A percentile compares a stretch with the other conserved stretches of the same genome.
Conservation (phyloP, 1,140 invertebrate genomes). For the Drosophila rufa region DNA sequence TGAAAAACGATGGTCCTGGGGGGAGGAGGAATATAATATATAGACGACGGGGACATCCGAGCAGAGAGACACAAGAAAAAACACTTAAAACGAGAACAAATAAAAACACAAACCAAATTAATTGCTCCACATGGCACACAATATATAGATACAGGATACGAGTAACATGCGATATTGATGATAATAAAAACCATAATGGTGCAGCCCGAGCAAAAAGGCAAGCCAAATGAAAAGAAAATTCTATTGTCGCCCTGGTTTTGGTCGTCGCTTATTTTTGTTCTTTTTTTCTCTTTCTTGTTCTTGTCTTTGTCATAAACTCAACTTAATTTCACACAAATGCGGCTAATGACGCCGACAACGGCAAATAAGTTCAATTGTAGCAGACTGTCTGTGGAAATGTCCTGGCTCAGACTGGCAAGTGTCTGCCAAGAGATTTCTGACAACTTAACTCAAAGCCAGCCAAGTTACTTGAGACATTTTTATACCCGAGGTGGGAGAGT, state of each 20-base stretch:
- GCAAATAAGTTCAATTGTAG: conserved; percentile 68
- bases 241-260: conserved; percentile 32
- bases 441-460: conserved; percentile 43
- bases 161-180: conserved; percentile 76
- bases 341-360: conserved; percentile 69
- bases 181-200: conserved; percentile 80
- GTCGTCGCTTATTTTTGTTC: conserved; percentile 1
- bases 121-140: conserved; percentile 70
- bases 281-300: conserved; percentile 7
- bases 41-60: conserved; percentile 5
- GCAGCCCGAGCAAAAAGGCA: conserved; percentile 24
- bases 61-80: conserved; percentile 28
- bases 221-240: conserved; percentile 39
- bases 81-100: conserved; percentile 74
- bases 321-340: conserved; percentile 78
- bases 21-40: conserved; percentile 21
- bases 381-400: conserved; percentile 20
- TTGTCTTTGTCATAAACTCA: conserved; percentile 72
- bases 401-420: conserved; percentile 62
- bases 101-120: conserved; percentile 70
- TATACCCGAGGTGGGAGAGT: neutral
- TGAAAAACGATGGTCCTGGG: conserved; percentile 52
- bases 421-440: conserved; percentile 39
- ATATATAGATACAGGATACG: conserved; percentile 47
- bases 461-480: conserved; percentile 34